Percentiles rank a stretch among this genome's conserved stretches.
Conservation (phyloP, 1,140 invertebrate genomes). For the Chymomyza costata region DNA sequence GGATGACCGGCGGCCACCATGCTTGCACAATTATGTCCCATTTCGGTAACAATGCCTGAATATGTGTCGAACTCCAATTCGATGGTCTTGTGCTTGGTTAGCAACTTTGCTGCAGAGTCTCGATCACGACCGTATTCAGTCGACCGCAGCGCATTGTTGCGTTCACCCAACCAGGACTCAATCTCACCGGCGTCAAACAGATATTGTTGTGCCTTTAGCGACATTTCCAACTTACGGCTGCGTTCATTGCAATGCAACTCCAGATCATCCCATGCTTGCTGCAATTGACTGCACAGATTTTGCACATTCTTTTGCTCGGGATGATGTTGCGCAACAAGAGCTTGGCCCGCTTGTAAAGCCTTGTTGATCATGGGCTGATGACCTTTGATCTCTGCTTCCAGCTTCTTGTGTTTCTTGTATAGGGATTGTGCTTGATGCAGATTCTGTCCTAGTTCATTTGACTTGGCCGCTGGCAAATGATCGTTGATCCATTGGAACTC, state of each 20-base stretch:
- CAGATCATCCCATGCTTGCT: slow-evolving; percentile 83
- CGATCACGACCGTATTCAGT: slow-evolving; percentile 91
- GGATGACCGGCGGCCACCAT: slow-evolving; percentile 87
- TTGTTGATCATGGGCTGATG: slow-evolving; percentile 89
- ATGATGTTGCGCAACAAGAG: slow-evolving; percentile 83
- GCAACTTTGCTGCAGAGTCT: slow-evolving; percentile 90
- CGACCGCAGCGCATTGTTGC: slow-evolving; percentile 86
- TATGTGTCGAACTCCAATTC: slow-evolving; percentile 96
- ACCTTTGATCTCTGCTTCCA: slow-evolving; percentile 89
- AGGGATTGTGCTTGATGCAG: slow-evolving; percentile 94
- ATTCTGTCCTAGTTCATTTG: slow-evolving; percentile 85
- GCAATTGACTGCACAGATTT: slow-evolving; percentile 80
- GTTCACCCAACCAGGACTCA: slow-evolving; percentile 94
- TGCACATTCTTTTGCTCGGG: slow-evolving; percentile 84
- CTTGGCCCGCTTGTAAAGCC: slow-evolving; percentile 83
- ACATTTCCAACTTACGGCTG: slow-evolving; percentile 87
- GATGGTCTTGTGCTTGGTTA: slow-evolving; percentile 94
- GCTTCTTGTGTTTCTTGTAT: slow-evolving; percentile 95
- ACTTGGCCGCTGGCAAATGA: slow-evolving; percentile 86
- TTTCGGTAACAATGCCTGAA: slow-evolving; percentile 92
- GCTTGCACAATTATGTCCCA: slow-evolving; percentile 88
- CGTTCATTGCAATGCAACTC: slow-evolving; percentile 83
- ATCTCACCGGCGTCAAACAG: slow-evolving; percentile 93
- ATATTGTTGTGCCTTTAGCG: slow-evolving; percentile 92
- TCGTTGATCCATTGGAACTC: slow-evolving; percentile 98